Conservation (phyloP, 2,888 invertebrate genomes). For the Timema podura region DNA sequence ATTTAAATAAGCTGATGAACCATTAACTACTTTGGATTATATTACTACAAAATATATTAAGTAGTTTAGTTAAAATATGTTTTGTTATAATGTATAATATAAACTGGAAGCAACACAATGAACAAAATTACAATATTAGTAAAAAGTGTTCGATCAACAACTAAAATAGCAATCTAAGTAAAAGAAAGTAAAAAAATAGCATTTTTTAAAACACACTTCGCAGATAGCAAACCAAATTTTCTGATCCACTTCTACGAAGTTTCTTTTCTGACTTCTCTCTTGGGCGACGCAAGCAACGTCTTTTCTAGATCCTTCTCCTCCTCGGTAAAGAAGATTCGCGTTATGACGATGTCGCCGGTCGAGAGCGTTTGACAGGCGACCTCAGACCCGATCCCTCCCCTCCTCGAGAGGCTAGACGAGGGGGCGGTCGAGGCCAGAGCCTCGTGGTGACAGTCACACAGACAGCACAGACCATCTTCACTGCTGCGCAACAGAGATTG, state of each 20-base stretch:
- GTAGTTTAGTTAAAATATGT: too few relatives aligned
- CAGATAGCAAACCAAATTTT: not conserved
- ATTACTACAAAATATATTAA: too few relatives aligned
- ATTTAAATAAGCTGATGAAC: too few relatives aligned
- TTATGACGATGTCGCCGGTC: constrained; percentile 89
- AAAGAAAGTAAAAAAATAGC: not conserved
- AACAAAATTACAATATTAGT: too few relatives aligned
- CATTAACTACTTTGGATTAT: too few relatives aligned
- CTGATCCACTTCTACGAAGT: not conserved
- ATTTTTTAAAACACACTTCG: not conserved
- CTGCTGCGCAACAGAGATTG: not conserved
- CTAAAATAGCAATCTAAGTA: too few relatives aligned
- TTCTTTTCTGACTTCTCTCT: constrained; percentile 37
- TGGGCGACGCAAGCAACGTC: constrained; percentile 51
- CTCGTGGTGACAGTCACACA: constrained; percentile 26
- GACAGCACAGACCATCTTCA: constrained; percentile 16
- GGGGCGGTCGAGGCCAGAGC: not conserved
- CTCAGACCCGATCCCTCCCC: constrained; percentile 40
- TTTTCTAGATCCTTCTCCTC: constrained; percentile 56
- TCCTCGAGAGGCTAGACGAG: constrained; percentile 30
- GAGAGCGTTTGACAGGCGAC: constrained; percentile 80
- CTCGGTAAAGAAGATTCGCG: constrained; percentile 66
- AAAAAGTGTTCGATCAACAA: too few relatives aligned
- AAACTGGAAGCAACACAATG: too few relatives aligned
- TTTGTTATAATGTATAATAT: too few relatives aligned